Conservation (phyloP, 2,113 vertebrate genomes). For the Sminthopsis crassicaudata region DNA sequence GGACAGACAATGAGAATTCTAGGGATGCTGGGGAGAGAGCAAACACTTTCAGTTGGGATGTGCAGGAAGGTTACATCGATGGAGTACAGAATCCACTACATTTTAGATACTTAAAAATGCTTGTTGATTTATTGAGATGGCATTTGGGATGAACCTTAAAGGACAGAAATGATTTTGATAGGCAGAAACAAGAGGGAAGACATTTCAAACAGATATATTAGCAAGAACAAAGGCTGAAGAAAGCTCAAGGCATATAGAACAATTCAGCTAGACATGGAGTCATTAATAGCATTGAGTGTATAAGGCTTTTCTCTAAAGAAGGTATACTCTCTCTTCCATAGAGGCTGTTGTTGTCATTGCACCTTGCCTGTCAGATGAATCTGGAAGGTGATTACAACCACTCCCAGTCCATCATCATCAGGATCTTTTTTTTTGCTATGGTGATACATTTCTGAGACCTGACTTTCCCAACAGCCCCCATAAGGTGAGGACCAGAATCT, state of each 20-base stretch:
- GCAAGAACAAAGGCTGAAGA: not conserved
- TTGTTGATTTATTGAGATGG: not conserved
- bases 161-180: not conserved
- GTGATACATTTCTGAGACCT: not conserved
- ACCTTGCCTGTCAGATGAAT: not conserved
- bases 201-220: not conserved
- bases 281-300: not conserved
- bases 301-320: not conserved
- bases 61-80: not conserved
- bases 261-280: not conserved
- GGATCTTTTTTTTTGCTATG: not conserved
- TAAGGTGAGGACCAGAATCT: too few species aligned
- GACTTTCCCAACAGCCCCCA: not conserved
- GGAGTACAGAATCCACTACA: not conserved
- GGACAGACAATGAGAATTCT: not conserved
- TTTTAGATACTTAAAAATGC: not conserved
- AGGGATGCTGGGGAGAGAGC: not conserved
- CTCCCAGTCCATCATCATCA: not conserved
- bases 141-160: not conserved
- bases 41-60: not conserved
- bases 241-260: not conserved
- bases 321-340: not conserved
- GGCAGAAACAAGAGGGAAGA: not conserved
- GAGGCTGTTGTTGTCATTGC: not conserved
- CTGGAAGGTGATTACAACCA: not conserved